These are phyloP conservation scores for Epizoanthus scotinus DNA, from an alignment of 92 coral and sea anemone species.

Conservation along the genomic window DNA sequence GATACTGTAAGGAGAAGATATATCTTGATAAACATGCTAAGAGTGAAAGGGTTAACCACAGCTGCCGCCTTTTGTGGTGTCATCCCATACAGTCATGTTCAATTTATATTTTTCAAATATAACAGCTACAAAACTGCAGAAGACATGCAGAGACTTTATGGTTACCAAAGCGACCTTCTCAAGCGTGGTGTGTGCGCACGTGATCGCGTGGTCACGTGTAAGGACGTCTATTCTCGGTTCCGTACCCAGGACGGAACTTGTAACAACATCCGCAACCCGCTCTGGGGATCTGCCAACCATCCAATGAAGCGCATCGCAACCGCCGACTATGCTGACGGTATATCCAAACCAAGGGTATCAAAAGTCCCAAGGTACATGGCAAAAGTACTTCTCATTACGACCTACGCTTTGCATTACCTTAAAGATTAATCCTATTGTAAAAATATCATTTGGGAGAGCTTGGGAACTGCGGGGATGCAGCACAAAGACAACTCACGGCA, in stretches of 20 bases:
- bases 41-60: too few species aligned
- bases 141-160: slow-evolving; percentile 10
- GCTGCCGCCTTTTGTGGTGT: too few species aligned
- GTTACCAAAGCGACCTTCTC: slow-evolving; percentile 15
- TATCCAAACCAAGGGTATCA: slow-evolving; percentile 49
- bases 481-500: not conserved
- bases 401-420: too few species aligned
- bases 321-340: slow-evolving; percentile 61
- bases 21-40: too few species aligned
- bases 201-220: not conserved
- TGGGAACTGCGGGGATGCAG: too few species aligned
- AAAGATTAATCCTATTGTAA: too few species aligned
- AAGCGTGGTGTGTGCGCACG: slow-evolving; percentile 21
- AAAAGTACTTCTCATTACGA: too few species aligned
- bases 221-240: slow-evolving; percentile 26
- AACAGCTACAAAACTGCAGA: slow-evolving; percentile 14
- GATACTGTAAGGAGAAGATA: too few species aligned
- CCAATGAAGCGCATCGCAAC: slow-evolving; percentile 46
- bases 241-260: slow-evolving; percentile 69
- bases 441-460: too few species aligned
- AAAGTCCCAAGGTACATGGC: not conserved
- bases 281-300: slow-evolving; percentile 53
- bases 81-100: too few species aligned
- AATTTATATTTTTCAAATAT: not conserved
- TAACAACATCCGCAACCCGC: slow-evolving; percentile 58